These are phyloP conservation scores for Sphenopsis melanotis DNA, from an alignment of 2,797 vertebrate genomes.

Conservation along the genomic window DNA sequence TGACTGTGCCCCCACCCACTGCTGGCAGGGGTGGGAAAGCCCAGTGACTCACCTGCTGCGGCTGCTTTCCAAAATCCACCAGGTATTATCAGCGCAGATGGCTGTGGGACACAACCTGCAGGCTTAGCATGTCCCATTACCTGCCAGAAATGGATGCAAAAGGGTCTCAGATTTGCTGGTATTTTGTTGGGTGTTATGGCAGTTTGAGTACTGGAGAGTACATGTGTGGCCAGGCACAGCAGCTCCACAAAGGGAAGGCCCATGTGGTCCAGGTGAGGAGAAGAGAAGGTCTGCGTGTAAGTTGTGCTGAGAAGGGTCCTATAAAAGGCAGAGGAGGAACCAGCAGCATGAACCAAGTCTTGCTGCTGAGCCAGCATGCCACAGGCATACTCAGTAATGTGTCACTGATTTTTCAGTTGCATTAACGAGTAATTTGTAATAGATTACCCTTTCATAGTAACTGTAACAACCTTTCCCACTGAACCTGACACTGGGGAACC, in stretches of 20 bases:
- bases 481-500: neutral
- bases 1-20: neutral
- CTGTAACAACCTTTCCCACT: neutral
- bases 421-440: slow-evolving; percentile 45
- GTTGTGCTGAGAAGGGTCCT: neutral
- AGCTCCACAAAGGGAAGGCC: neutral
- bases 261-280: neutral
- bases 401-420: slow-evolving; percentile 26
- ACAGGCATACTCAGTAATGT: neutral
- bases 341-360: neutral
- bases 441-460: neutral
- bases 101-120: neutral
- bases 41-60: neutral
- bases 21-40: neutral
- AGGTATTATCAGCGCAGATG: neutral
- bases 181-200: neutral
- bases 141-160: rapidly evolving
- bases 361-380: rapidly evolving
- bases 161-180: neutral
- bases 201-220: neutral
- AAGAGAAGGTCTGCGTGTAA: neutral
- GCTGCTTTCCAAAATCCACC: neutral
- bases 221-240: rapidly evolving
- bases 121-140: neutral
- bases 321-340: neutral